Conservation (phyloP, 1,140 invertebrate species). For the Hermatobates lingyangjiaoensis region DNA sequence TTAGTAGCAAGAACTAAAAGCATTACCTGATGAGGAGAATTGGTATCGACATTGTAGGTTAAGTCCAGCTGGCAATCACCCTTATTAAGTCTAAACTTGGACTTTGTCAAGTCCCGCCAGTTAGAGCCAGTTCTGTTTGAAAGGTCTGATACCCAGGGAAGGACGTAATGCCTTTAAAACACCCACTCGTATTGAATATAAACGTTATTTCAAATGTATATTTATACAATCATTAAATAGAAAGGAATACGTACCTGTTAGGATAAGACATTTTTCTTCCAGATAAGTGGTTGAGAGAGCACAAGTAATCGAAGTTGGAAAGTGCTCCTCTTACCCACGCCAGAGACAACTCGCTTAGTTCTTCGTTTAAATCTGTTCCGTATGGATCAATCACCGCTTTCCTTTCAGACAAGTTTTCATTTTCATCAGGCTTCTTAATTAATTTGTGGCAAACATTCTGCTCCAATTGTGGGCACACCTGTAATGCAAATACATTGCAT, state of each 20-base stretch:
- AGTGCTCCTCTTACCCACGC: conserved; percentile 69
- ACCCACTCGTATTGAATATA: not conserved
- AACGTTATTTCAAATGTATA: not conserved
- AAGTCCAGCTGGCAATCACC: conserved; percentile 88
- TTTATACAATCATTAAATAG: not conserved
- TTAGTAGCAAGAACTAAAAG: not conserved
- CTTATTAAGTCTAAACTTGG: conserved; percentile 91
- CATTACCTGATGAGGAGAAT: conserved; percentile 10
- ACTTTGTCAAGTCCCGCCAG: conserved; percentile 82
- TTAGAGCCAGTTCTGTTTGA: conserved; percentile 52
- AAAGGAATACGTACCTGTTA: not conserved
- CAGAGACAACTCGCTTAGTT: conserved; percentile 4
- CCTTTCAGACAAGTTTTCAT: too few species aligned
- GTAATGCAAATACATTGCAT: too few species aligned
- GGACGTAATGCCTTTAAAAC: conserved; percentile 66
- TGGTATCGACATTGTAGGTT: conserved; percentile 43
- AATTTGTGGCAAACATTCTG: too few species aligned
- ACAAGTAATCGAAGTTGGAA: conserved; percentile 82
- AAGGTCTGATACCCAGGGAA: conserved; percentile 96
- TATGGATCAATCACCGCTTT: too few species aligned
- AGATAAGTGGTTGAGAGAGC: conserved; percentile 66
- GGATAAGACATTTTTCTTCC: conserved; percentile 29
- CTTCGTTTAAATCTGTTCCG: too few species aligned
- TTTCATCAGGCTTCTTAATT: too few species aligned
- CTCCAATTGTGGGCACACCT: too few species aligned